phyloP scores from a whole-genome alignment of 2,797 vertebrate genomes.

The Sebastes goodei region DNA sequence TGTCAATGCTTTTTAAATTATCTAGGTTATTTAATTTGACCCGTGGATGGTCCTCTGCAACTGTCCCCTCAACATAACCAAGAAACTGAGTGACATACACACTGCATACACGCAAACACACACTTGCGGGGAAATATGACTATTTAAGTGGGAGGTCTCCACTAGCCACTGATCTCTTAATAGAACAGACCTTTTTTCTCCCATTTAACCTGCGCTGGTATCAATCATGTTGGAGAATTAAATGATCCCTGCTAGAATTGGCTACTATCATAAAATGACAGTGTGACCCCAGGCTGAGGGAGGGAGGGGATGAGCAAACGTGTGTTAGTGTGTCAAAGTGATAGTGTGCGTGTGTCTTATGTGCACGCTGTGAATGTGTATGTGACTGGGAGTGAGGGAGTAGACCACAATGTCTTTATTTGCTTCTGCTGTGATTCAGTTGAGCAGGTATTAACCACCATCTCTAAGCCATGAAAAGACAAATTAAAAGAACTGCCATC shows the following conservation, averaged over 20 bases:
- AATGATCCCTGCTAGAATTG: slow-evolving; percentile 97
- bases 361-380: slow-evolving; percentile 14
- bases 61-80: slow-evolving; percentile 83
- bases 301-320: slow-evolving; percentile 40
- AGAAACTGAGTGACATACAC: slow-evolving; percentile 42
- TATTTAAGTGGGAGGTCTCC: slow-evolving; percentile 99
- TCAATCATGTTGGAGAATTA: slow-evolving; percentile 97
- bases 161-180: slow-evolving; percentile 95
- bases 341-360: slow-evolving; percentile 4
- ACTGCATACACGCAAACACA: slow-evolving; percentile 37
- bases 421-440: slow-evolving; percentile 93
- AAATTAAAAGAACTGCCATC: slow-evolving; percentile 92
- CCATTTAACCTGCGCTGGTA: slow-evolving; percentile 92
- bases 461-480: slow-evolving; percentile 91
- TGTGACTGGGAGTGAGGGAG: slow-evolving; percentile 39
- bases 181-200: slow-evolving; percentile 93
- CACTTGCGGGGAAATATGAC: slow-evolving; percentile 70
- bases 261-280: slow-evolving; percentile 97
- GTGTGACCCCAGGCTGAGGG: slow-evolving; percentile 88
- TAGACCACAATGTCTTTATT: slow-evolving; percentile 88
- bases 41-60: slow-evolving; percentile 88
- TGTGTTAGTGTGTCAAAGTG: slow-evolving; percentile 51
- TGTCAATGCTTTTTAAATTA: slow-evolving; percentile 97
- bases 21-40: slow-evolving; percentile 98
- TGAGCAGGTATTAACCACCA: slow-evolving; percentile 97